phyloP scores from a whole-genome alignment of 2,113 vertebrate species.

The Ochotona curzoniae region DNA sequence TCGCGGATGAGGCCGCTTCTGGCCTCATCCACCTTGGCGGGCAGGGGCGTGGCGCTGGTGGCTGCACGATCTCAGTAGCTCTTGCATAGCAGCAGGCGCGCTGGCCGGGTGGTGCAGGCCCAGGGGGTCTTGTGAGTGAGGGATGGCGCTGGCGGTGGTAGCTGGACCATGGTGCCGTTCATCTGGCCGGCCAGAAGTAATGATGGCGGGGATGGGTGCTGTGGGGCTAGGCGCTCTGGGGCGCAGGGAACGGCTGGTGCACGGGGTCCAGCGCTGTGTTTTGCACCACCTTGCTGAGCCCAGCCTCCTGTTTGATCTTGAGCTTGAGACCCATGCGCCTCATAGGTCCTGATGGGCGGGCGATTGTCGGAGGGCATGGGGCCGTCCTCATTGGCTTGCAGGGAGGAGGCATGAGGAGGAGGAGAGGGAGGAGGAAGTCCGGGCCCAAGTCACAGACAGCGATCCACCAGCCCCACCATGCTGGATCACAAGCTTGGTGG shows the following conservation, averaged over 20 bases:
- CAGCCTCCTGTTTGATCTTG: constrained; percentile 97
- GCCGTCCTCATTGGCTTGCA: constrained; percentile 89
- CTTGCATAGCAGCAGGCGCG: constrained; percentile 92
- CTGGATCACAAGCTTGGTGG: constrained; percentile 93
- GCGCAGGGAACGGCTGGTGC: constrained; percentile 82
- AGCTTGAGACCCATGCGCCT: constrained; percentile 94
- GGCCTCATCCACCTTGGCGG: constrained; percentile 77
- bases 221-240: constrained; percentile 57
- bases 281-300: constrained; percentile 95
- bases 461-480: constrained; percentile 90
- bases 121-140: constrained; percentile 79
- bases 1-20: constrained; percentile 86
- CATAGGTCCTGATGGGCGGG: constrained; percentile 96
- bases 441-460: constrained; percentile 94
- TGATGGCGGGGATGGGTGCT: constrained; percentile 65
- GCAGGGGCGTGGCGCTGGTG: not conserved
- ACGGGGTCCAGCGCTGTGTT: constrained; percentile 95
- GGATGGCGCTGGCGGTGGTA: constrained; percentile 45
- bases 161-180: constrained; percentile 87
- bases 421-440: constrained; percentile 83
- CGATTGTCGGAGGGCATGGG: constrained; percentile 91
- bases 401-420: constrained; percentile 85
- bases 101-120: constrained; percentile 85
- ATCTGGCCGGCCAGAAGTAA: constrained; percentile 85
- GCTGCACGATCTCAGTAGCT: constrained; percentile 58